phyloP scores from a whole-genome alignment of 2,888 invertebrate species.

The Philonicus albiceps region DNA sequence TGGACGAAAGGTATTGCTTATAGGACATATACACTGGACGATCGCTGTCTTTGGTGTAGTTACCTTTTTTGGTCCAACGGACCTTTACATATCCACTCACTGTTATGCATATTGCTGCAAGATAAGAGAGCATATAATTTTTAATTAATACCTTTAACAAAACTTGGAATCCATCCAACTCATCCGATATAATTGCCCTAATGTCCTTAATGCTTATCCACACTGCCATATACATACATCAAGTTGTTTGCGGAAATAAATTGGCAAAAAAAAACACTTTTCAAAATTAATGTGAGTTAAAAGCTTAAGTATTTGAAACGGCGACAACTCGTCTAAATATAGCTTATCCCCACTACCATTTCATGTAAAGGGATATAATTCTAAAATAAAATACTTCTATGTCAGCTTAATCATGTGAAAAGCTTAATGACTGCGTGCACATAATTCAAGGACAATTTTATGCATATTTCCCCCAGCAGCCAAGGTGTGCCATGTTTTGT shows the following conservation, averaged over 20 bases:
- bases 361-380: background rate
- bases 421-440: background rate
- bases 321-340: background rate
- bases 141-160: background rate
- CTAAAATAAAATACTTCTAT: background rate
- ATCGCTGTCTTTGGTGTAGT: slow-evolving; percentile 61
- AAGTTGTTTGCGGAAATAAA: background rate
- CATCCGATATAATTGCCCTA: background rate
- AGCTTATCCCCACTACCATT: background rate
- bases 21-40: slow-evolving; percentile 61
- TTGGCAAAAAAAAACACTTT: background rate
- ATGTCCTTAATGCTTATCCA: background rate
- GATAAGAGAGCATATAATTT: background rate
- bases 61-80: slow-evolving; percentile 63
- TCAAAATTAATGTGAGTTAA: background rate
- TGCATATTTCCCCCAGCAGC: background rate
- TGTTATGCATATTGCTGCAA: slow-evolving; percentile 60
- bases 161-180: background rate
- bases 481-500: background rate
- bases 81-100: slow-evolving; percentile 62
- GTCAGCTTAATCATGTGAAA: background rate
- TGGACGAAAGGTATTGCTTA: slow-evolving; percentile 61
- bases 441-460: background rate
- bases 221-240: background rate
- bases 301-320: background rate